Conservation (phyloP, 2,888 invertebrate species). For the Aphidius colemani region DNA sequence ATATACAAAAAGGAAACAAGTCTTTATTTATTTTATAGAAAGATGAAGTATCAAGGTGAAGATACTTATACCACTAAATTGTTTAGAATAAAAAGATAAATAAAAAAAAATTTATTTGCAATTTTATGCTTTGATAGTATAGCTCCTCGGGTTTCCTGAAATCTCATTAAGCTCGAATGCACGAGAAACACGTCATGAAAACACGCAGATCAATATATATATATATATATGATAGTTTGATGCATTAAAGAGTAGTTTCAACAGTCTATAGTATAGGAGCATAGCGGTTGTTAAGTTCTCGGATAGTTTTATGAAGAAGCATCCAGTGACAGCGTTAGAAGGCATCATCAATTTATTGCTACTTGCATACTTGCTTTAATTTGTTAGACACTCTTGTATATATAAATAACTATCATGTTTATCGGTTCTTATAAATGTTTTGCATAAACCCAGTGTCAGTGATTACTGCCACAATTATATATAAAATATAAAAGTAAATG, state of each 20-base stretch:
- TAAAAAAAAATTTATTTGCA: slow-evolving; percentile 36
- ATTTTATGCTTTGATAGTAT: slow-evolving; percentile 37
- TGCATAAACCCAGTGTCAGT: no score
- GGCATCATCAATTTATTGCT: slow-evolving; percentile 22
- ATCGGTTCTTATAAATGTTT: no score
- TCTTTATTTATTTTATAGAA: slow-evolving; percentile 15
- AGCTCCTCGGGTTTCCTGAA: slow-evolving; percentile 19
- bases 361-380: slow-evolving; percentile 24
- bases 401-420: no score
- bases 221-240: slow-evolving; percentile 1
- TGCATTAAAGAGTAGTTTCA: no score
- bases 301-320: slow-evolving; percentile 7
- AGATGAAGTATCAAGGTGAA: no score
- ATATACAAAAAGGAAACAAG: not conserved
- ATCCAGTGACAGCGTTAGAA: slow-evolving; percentile 3
- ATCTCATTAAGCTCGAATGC: slow-evolving; percentile 36
- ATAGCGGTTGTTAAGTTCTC: not conserved
- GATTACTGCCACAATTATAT: no score
- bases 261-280: not conserved
- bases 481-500: no score
- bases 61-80: slow-evolving; percentile 13
- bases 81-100: not conserved
- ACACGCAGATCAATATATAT: slow-evolving; percentile 21
- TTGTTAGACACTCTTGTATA: not conserved
- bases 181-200: slow-evolving; percentile 18